phyloP scores from a whole-genome alignment of 2,888 invertebrate genomes.

The Timandra comae region DNA sequence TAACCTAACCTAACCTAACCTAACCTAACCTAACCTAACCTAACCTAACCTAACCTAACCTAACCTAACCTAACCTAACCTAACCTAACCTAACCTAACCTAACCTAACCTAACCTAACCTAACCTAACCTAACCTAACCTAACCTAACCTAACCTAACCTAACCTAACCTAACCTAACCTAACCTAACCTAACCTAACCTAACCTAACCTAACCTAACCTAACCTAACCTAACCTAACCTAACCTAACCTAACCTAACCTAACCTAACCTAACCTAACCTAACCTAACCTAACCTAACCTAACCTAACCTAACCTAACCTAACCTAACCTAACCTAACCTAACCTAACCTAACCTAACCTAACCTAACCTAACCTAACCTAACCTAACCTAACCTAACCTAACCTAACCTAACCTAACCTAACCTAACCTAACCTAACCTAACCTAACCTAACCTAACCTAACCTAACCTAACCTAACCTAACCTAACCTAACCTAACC shows the following conservation, averaged over 20 bases:
- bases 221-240: conserved; percentile 7
- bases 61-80: conserved; percentile 8
- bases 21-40: conserved; percentile 5
- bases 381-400: conserved; percentile 14
- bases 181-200: background rate
- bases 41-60: conserved; percentile 8
- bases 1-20: conserved; percentile 2
- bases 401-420: conserved; percentile 15
- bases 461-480: conserved; percentile 14
- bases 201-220: conserved; percentile 3
- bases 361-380: conserved; percentile 14
- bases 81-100: conserved; percentile 1
- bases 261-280: conserved; percentile 9
- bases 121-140: conserved; percentile 1
- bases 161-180: conserved; percentile 1
- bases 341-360: conserved; percentile 13
- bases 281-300: conserved; percentile 11
- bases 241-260: conserved; percentile 9
- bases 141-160: conserved; percentile 1
- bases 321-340: conserved; percentile 10
- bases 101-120: conserved; percentile 2
- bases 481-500: conserved; percentile 16
- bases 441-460: conserved; percentile 15
- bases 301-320: conserved; percentile 11
- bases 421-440: conserved; percentile 16